Base-by-base conservation (phyloP, 1,140 invertebrate species). In the Drosophila subobscura region DNA sequence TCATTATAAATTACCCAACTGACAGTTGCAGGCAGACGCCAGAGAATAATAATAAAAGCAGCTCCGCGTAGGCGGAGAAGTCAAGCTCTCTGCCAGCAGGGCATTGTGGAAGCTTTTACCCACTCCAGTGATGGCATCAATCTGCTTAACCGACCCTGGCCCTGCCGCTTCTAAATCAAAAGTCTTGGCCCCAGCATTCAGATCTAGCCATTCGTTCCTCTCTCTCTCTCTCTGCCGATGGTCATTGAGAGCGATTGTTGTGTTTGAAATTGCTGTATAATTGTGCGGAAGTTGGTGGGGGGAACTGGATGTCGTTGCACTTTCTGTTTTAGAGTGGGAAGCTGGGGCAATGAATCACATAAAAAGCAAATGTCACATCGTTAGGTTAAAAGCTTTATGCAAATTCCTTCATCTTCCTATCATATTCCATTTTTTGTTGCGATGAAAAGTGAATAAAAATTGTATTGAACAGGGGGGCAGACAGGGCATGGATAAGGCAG, bases 71-170 rank as follows among this genome's bases (percentile, higher is more conserved):
- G 46, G 60, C 42, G 42, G 50, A 61, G 46, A 53, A 51, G 37
- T 33, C 59, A 77, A 58, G 45, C 70, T 60, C 57, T 33, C 41
- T 27, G 23, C 40, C 41, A 27, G 55, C 41, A 20, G 16, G 16
- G 0, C 42, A 56, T 53, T 37, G 44, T 60, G 46, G 14, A 45
- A 65, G 78, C 83, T 86, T 50, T 78, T 75, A 83, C 74, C 65
- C 81, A 72, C 65, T 77, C 78, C 78, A 75, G 78, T 79, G 78
- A 83, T 86, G 76, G 78, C 83, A 79, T 88, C 83, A 86, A 86
- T 78, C 83, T 83, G 78, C 84, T 88, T 76, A 88, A 75, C 64
- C 68, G 64, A 59, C 64, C 63, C 66, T 63, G 79, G 27, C 68
- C 23, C 53, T 54, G 53, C 23, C 14, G 66, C 10, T 4, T 53